Percentiles rank a stretch among this genome's conserved stretches.
phyloP scores from a whole-genome alignment of 2,113 vertebrate genomes.

The rat (Rattus norvegicus) region DNA sequence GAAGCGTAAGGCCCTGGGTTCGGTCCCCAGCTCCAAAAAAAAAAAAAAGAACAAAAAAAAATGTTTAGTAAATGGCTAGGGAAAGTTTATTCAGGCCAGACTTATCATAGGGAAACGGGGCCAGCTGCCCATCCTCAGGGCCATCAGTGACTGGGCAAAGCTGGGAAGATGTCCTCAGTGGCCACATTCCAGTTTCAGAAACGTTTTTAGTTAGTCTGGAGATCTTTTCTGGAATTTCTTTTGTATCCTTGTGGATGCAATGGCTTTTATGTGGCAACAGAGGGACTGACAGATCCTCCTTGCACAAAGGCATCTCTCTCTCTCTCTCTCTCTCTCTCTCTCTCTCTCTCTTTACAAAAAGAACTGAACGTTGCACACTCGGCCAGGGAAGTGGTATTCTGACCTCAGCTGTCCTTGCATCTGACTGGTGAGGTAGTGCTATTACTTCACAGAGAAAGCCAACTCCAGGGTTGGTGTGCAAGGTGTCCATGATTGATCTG shows the following conservation, averaged over 20 bases:
- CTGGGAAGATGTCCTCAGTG: fast-evolving
- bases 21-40: too few species aligned
- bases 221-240: neutral
- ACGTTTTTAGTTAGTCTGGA: neutral
- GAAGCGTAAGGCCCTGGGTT: too few species aligned
- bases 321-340: neutral
- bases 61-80: neutral
- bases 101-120: neutral
- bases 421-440: neutral
- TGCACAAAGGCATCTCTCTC: neutral
- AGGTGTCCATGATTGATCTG: neutral
- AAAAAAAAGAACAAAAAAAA: too few species aligned
- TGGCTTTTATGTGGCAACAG: neutral
- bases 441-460: neutral
- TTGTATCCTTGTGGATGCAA: neutral
- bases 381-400: neutral
- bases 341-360: neutral
- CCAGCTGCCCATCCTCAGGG: neutral
- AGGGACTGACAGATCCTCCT: neutral
- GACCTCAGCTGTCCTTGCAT: too few species aligned
- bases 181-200: neutral
- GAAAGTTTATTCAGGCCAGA: neutral
- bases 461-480: neutral
- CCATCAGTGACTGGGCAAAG: neutral
- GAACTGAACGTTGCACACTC: neutral